These are phyloP conservation scores for Drepana arcuata DNA, from an alignment of 1,140 invertebrate species.

Conservation along the genomic window DNA sequence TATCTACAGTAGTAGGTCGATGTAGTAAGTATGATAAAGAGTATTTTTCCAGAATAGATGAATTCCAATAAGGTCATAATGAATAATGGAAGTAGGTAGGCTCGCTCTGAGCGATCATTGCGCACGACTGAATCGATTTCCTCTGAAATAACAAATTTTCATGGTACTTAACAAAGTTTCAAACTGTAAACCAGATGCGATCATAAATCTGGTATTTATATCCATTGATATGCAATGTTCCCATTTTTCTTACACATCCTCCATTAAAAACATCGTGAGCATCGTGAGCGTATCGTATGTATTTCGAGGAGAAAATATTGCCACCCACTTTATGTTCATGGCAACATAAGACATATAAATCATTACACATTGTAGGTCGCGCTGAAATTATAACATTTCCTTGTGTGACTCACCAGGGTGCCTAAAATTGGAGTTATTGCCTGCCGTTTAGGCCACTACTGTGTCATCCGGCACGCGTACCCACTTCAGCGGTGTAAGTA, in stretches of 20 bases:
- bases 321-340: constrained; percentile 16
- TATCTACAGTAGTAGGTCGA: too few relatives aligned
- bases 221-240: neutral
- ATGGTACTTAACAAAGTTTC: too few relatives aligned
- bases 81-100: too few relatives aligned
- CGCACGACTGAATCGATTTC: too few relatives aligned
- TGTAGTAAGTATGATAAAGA: too few relatives aligned
- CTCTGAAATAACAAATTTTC: too few relatives aligned
- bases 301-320: constrained; percentile 6
- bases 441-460: constrained; percentile 29
- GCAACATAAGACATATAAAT: constrained; percentile 55
- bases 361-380: constrained; percentile 62
- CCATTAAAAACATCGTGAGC: neutral
- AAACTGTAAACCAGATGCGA: too few relatives aligned
- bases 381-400: constrained; percentile 69
- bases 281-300: neutral
- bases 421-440: constrained; percentile 68
- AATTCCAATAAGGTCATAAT: too few relatives aligned
- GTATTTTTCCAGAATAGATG: too few relatives aligned
- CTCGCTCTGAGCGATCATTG: too few relatives aligned
- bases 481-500: too few relatives aligned
- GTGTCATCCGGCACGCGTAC: too few relatives aligned
- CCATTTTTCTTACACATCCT: neutral
- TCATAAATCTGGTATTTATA: neutral
- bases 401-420: constrained; percentile 59